Base-by-base conservation (phyloP, 2,888 invertebrate species). In the Isotomurus palustris region DNA sequence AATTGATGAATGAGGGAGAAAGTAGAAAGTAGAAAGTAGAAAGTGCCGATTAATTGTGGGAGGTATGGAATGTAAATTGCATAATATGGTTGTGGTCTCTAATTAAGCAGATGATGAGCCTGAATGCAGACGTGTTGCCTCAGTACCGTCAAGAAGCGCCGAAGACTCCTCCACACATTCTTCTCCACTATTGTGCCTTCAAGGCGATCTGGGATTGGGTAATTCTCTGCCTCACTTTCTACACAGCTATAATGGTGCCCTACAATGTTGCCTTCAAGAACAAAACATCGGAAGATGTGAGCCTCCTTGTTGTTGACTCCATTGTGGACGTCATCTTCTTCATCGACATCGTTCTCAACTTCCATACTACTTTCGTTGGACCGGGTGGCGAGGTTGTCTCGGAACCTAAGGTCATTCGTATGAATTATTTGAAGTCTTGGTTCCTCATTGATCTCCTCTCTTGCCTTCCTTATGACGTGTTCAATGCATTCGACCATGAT, bases 231-330 rank as follows among this genome's bases (percentile, higher is more conserved):
- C 85, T 99, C 77, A 99, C 99, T 73, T 97, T 99, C 84, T 99
- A 99, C 83, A 99, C 99, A 72, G 97, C 94, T 75, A 91, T 95
- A 78, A 81, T 84, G 59, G 96, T 97, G 75, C 99, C 99, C 71
- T 99, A 95, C 83, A 99, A 99, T 80, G 96, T 97, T 75, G 96
- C 99, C 77, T 99, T 99, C 83, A 95, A 96, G 82, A 96, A 95
- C 82, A 97, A 97, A 81, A 96, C 94, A 71, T 91, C 91, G 77
- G 93, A 93, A 79, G 93, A 93, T 79, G 92, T 93, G 70, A 91
- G 91, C 72, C 82, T 93, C 73, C 83, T 94, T 73, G 93, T 93
- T 75, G 91, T 93, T 78, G 78, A 94, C 80, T 95, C 95, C 71
- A 96, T 99, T 75, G 99, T 99, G 74, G 99, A 99, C 80, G 97